phyloP scores from a whole-genome alignment of 2,888 invertebrate species.

The Tipula confusa region DNA sequence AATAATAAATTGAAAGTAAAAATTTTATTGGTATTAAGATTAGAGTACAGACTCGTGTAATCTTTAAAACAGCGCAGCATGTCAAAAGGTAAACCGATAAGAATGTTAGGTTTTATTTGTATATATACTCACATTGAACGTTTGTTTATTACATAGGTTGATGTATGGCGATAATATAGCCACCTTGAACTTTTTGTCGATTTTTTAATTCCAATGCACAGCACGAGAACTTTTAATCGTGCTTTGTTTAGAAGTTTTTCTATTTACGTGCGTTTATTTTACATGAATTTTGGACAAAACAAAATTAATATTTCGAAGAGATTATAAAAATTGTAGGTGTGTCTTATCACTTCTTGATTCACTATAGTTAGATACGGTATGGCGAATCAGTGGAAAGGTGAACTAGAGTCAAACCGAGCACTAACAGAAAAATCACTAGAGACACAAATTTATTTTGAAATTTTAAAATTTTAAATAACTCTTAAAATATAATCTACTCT shows the following conservation, averaged over 20 bases:
- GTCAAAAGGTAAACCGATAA: neutral
- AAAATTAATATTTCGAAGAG: no score
- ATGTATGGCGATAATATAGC: neutral
- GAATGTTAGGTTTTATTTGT: neutral
- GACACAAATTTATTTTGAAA: no score
- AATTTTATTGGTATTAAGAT: neutral
- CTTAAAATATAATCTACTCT: no score
- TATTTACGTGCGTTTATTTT: no score
- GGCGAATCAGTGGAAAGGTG: no score
- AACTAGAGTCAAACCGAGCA: no score
- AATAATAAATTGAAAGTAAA: constrained; percentile 12
- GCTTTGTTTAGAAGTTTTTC: neutral
- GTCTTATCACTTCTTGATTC: no score
- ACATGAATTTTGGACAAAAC: no score
- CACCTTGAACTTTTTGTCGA: neutral
- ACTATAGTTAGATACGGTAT: no score
- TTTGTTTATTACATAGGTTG: neutral
- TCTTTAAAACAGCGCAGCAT: neutral
- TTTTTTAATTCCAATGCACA: neutral
- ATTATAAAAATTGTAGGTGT: no score
- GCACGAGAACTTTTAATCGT: neutral
- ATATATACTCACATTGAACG: neutral
- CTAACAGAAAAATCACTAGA: no score
- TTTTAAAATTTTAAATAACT: no score
- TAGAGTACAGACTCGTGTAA: neutral